Conservation (phyloP, 1,140 invertebrate species). For the Notospermus geniculatus region DNA sequence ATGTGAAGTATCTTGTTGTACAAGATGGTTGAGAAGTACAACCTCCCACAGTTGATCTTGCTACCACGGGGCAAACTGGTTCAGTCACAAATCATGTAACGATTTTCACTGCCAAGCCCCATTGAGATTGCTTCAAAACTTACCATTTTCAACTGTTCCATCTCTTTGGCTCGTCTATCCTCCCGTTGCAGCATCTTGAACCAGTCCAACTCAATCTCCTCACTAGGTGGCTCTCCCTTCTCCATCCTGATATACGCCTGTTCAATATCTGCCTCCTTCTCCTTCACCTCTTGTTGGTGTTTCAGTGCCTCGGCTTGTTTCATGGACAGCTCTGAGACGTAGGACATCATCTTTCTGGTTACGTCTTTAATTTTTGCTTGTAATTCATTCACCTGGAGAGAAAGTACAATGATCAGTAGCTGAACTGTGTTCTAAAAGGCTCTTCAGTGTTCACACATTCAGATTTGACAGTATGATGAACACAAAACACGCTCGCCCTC, state of each 20-base stretch:
- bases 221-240: slow-evolving; percentile 52
- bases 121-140: slow-evolving; percentile 16
- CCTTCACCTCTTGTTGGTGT: slow-evolving; percentile 49
- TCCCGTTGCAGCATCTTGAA: slow-evolving; percentile 35
- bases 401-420: too few relatives aligned
- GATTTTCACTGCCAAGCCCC: too few relatives aligned
- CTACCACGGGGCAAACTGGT: too few relatives aligned
- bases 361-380: slow-evolving; percentile 51
- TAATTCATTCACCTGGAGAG: slow-evolving; percentile 48
- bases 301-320: slow-evolving; percentile 51
- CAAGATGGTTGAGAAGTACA: too few relatives aligned
- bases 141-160: slow-evolving; percentile 41
- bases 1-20: too few relatives aligned
- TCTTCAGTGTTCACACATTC: too few relatives aligned
- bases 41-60: too few relatives aligned
- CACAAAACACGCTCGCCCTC: not conserved
- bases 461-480: not conserved
- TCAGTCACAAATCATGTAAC: too few relatives aligned
- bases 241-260: slow-evolving; percentile 53
- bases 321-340: slow-evolving; percentile 56
- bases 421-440: too few relatives aligned
- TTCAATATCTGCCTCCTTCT: slow-evolving; percentile 48
- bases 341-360: slow-evolving; percentile 55
- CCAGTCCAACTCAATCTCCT: slow-evolving; percentile 48
- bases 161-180: slow-evolving; percentile 31